Conservation (phyloP, 1,140 invertebrate species). For the Mylabris phalerata region DNA sequence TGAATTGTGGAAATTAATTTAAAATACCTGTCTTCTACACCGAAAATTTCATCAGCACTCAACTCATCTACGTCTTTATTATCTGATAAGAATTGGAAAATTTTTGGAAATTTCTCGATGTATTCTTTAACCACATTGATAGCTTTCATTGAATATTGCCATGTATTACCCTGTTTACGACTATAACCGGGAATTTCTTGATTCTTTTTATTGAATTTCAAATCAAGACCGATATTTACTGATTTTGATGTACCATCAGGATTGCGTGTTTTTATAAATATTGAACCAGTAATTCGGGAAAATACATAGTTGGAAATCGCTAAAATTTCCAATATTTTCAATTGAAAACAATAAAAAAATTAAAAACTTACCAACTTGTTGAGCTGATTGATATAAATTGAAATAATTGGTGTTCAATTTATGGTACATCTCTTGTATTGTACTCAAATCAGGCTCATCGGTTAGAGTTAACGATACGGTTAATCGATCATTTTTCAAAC, state of each 20-base stretch:
- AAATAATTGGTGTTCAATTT: slow-evolving; percentile 36
- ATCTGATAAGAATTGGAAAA: slow-evolving; percentile 57
- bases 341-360: too few relatives aligned
- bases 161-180: slow-evolving; percentile 58
- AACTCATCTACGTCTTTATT: slow-evolving; percentile 50
- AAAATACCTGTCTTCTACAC: slow-evolving; percentile 45
- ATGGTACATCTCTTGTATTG: slow-evolving; percentile 33
- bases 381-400: slow-evolving; percentile 31
- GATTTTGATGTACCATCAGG: slow-evolving; percentile 25
- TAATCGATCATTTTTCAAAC: slow-evolving; percentile 35
- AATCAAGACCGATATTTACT: slow-evolving; percentile 81
- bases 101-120: slow-evolving; percentile 60
- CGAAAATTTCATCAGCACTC: slow-evolving; percentile 61
- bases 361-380: slow-evolving; percentile 18
- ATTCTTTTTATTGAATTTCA: slow-evolving; percentile 84
- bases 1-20: background rate
- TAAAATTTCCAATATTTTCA: background rate
- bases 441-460: slow-evolving; percentile 42
- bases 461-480: slow-evolving; percentile 40
- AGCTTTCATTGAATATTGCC: slow-evolving; percentile 77
- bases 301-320: slow-evolving; percentile 58
- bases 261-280: slow-evolving; percentile 55
- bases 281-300: slow-evolving; percentile 75
- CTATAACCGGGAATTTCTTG: slow-evolving; percentile 76
- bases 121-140: slow-evolving; percentile 65